These are phyloP conservation scores for Agrotis segetum DNA, from an alignment of 2,888 invertebrate species.

Conservation along the genomic window DNA sequence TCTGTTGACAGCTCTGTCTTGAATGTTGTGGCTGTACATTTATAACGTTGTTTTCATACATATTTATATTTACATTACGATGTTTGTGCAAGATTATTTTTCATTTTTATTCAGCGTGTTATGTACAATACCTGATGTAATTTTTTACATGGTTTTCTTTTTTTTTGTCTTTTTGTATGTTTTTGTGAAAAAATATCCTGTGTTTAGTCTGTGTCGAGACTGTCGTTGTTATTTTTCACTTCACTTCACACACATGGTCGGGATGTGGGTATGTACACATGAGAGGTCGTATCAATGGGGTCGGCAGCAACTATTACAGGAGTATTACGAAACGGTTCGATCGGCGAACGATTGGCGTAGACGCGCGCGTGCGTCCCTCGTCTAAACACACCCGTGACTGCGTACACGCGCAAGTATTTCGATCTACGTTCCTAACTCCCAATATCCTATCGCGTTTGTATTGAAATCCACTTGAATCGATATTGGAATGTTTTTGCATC, in stretches of 20 bases:
- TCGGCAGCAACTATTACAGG: constrained; percentile 67
- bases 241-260: constrained; percentile 69
- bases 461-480: constrained; percentile 56
- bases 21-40: constrained; percentile 33
- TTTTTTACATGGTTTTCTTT: constrained; percentile 4
- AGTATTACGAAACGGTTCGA: constrained; percentile 79
- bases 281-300: constrained; percentile 70
- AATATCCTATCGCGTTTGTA: constrained; percentile 48
- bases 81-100: constrained; percentile 9
- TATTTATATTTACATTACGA: constrained; percentile 40
- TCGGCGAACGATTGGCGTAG: constrained; percentile 65
- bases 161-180: constrained; percentile 2
- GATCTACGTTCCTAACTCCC: constrained; percentile 46
- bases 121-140: constrained; percentile 31
- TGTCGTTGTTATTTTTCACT: constrained; percentile 59
- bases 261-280: constrained; percentile 72
- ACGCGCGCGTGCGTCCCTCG: constrained; percentile 73
- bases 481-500: constrained; percentile 34
- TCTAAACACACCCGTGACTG: constrained; percentile 71
- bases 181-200: constrained; percentile 33
- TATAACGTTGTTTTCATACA: constrained; percentile 43
- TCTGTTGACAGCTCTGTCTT: constrained; percentile 36
- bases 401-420: constrained; percentile 55
- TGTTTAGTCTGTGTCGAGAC: constrained; percentile 35
- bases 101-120: constrained; percentile 14